Evolutionary conservation across 2,888 invertebrate genomes (phyloP), one percentile per base, ranked within the genome.

Genomic region (Adineta ricciae): DNA sequence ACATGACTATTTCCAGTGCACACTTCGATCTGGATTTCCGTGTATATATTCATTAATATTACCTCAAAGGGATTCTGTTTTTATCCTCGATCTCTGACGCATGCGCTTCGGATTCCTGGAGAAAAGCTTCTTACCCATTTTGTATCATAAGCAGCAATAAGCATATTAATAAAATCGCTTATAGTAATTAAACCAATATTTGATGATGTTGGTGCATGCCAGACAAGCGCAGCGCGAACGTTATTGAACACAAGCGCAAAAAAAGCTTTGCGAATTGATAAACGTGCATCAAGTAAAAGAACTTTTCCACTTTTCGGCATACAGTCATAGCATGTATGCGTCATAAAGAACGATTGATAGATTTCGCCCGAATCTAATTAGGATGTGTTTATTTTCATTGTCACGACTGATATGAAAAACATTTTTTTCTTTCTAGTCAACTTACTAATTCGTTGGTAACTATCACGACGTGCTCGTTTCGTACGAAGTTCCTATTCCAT

Each of bases 271-370:
- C 83, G 49, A 9, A 83, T 83, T 88, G 96, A 94, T 86, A 99
- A 93, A 91, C 97, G 95, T 83, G 98, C 99, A 92, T 99, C 99
- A 91, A 99, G 99, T 86, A 99, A 97, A 88, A 99, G 98, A 90
- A 99, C 93, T 92, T 99, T 99, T 88, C 97, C 97, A 89, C 97
- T 97, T 86, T 97, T 97, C 87, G 99, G 99, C 90, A 99, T 97
- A 91, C 99, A 93, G 93, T 99, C 99, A 92, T 99, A 99, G 92
- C 98, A 98, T 32, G 52, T 36, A 83, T 83, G 83, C 21, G 50
- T 83, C 27, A n/a, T 9, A 36, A 83, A 83, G 50, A 83, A 83
- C 27, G 83, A 49, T 36, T 50, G 50, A 83, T 83, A 83, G 27
- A 83, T 24, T 50, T 52, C 83, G 24, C 50, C 83, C 0, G 83